Evolutionary conservation across 1,140 invertebrate species (phyloP).

Genomic region (Pomacea maculata): DNA sequence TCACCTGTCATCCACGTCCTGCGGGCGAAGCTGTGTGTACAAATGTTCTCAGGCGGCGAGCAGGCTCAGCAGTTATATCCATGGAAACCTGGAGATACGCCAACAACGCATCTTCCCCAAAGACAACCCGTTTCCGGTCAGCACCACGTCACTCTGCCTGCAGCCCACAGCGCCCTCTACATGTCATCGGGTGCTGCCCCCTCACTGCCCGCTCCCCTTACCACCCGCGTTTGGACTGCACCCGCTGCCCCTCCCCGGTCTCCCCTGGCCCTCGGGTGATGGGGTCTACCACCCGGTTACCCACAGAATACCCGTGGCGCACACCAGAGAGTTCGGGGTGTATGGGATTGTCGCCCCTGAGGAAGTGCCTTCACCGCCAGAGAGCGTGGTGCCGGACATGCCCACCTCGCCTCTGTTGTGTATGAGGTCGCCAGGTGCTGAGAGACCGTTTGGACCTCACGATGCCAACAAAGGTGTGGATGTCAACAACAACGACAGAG

Average conservation of each 20-base stretch:
- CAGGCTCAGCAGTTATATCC: too few species aligned
- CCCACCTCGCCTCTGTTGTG: slow-evolving; percentile 14
- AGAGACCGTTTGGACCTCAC: background rate
- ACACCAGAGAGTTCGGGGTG: background rate
- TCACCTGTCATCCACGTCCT: too few species aligned
- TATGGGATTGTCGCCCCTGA: slow-evolving; percentile 13
- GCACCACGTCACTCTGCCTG: too few species aligned
- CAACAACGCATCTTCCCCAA: too few species aligned
- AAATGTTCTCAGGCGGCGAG: too few species aligned
- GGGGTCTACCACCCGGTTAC: slow-evolving; percentile 3
- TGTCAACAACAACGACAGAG: slow-evolving; percentile 13
- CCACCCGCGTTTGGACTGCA: too few species aligned
- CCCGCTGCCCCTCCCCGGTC: background rate
- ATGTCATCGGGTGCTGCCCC: too few species aligned
- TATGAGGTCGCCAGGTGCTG: slow-evolving; percentile 13
- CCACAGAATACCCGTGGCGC: slow-evolving; percentile 1
- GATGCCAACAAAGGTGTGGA: background rate
- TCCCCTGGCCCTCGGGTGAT: slow-evolving; percentile 8
- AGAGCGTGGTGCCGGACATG: slow-evolving; percentile 15
- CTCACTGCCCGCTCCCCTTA: too few species aligned
- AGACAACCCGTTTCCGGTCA: too few species aligned
- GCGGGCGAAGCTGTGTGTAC: too few species aligned
- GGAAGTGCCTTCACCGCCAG: slow-evolving; percentile 19
- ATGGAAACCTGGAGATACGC: too few species aligned
- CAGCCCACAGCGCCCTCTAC: too few species aligned